Evolutionary conservation across 2,797 vertebrate genomes (phyloP).

Genomic region (Acanthurus tractus): DNA sequence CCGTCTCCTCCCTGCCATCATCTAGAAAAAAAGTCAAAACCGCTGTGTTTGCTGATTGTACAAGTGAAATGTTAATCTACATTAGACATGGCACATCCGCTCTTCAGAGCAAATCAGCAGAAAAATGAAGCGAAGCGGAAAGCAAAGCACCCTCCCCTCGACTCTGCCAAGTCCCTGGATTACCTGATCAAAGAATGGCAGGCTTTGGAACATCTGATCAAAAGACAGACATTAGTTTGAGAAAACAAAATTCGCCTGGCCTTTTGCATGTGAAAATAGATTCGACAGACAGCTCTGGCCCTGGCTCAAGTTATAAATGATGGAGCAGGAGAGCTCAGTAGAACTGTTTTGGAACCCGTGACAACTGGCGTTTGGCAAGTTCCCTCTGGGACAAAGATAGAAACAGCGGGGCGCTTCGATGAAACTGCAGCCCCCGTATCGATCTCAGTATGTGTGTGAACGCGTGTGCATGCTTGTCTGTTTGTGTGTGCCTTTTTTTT

Average conservation of each 20-base stretch:
- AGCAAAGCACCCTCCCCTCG: conserved; percentile 57
- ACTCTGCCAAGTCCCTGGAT: conserved; percentile 77
- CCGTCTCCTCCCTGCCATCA: conserved; percentile 41
- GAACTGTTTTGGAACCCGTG: conserved; percentile 71
- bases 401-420: conserved; percentile 70
- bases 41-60: conserved; percentile 78
- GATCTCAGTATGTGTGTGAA: conserved; percentile 45
- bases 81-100: conserved; percentile 80
- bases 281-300: conserved; percentile 65
- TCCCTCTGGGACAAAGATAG: conserved; percentile 71
- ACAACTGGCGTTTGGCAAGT: conserved; percentile 75
- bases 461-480: conserved; percentile 30
- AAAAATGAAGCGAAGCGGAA: conserved; percentile 73
- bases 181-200: conserved; percentile 82
- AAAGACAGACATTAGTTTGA: conserved; percentile 75
- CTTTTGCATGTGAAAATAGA: conserved; percentile 66
- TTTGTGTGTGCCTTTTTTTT: conserved; percentile 29
- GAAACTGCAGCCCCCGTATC: conserved; percentile 67
- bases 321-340: conserved; percentile 39
- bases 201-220: conserved; percentile 76
- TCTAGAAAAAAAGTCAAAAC: conserved; percentile 68
- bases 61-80: conserved; percentile 82
- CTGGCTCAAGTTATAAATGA: conserved; percentile 62
- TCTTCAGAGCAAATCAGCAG: conserved; percentile 81
- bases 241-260: conserved; percentile 76